These are phyloP conservation scores for Setipinna tenuifilis DNA, from an alignment of 2,797 vertebrate genomes.

Conservation along the genomic window DNA sequence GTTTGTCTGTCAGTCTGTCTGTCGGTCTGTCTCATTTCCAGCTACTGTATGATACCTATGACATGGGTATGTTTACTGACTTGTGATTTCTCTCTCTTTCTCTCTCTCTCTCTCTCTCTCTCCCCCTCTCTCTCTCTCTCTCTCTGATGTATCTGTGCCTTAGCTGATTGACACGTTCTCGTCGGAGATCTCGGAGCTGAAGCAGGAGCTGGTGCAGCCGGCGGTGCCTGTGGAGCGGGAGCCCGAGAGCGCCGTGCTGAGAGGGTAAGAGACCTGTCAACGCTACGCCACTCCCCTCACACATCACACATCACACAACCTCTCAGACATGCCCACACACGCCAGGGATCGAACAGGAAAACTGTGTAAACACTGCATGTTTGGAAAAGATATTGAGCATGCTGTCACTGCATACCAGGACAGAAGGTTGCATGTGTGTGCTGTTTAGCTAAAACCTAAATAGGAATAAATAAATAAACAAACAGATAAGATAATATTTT, in stretches of 20 bases:
- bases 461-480: neutral
- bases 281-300: neutral
- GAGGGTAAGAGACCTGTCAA: too few species aligned
- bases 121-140: neutral
- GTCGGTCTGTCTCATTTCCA: neutral
- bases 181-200: conserved; percentile 91
- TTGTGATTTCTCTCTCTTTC: neutral
- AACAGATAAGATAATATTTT: neutral
- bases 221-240: conserved; percentile 72
- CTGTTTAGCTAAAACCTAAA: neutral
- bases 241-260: conserved; percentile 64
- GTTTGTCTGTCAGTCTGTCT: conserved; percentile 24
- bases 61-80: too few species aligned
- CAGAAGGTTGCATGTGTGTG: neutral
- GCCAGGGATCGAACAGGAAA: neutral
- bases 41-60: too few species aligned
- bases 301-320: neutral
- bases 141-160: conserved; percentile 47
- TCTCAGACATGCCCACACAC: neutral
- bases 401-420: neutral
- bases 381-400: too few species aligned
- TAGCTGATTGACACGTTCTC: conserved; percentile 94
- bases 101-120: neutral
- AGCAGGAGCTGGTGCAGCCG: conserved; percentile 90
- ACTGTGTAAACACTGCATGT: neutral